These are phyloP conservation scores for Drosophila mettleri DNA, from an alignment of 2,888 invertebrate species.

Conservation along the genomic window DNA sequence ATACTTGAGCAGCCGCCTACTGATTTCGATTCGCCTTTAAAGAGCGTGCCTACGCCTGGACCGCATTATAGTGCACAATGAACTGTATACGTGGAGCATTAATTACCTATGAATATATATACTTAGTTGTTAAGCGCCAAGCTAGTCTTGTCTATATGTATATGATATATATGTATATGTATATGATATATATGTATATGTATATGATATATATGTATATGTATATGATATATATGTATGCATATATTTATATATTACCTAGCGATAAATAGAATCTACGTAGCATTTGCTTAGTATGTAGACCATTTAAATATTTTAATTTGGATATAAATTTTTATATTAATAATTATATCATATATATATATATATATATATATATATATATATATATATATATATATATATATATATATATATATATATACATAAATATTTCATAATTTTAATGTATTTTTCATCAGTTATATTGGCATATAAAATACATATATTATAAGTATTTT, in stretches of 20 bases:
- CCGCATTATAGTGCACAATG: slow-evolving; percentile 86
- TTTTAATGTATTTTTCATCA: neutral
- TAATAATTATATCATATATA: too few species aligned
- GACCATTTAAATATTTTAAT: too few species aligned
- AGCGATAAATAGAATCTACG: too few species aligned
- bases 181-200: slow-evolving; percentile 1
- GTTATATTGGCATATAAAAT: neutral
- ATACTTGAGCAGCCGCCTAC: slow-evolving; percentile 88
- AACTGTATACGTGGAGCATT: neutral
- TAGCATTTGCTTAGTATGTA: too few species aligned
- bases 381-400: neutral
- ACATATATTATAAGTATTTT: too few species aligned
- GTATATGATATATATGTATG: neutral
- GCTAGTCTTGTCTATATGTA: slow-evolving; percentile 22
- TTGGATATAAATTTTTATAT: too few species aligned
- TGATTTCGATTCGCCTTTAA: slow-evolving; percentile 92
- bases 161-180: neutral
- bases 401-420: neutral
- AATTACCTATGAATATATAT: neutral
- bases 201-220: neutral
- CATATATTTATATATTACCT: too few species aligned
- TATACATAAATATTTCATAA: neutral
- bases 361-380: slow-evolving; percentile 1
- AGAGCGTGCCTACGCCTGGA: slow-evolving; percentile 94
- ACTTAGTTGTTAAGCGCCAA: neutral